Percentiles rank a stretch among this genome's conserved stretches.
Conservation (phyloP, 2,888 invertebrate species). For the Lycia hirtaria region DNA sequence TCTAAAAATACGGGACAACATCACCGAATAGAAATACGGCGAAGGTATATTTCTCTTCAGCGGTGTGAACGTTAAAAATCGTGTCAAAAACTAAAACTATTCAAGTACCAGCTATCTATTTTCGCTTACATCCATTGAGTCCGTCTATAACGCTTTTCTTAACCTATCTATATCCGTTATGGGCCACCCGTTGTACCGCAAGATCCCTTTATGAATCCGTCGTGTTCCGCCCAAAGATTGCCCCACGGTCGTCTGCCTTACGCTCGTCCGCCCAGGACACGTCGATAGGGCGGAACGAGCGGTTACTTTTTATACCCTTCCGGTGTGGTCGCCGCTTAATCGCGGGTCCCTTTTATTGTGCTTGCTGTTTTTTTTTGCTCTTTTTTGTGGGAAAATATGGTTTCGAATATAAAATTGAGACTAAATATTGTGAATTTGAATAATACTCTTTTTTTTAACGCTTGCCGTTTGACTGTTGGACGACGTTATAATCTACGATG, state of each 20-base stretch:
- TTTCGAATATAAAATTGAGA: not conserved
- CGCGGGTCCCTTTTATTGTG: conserved; percentile 32
- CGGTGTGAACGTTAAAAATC: not conserved
- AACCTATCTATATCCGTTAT: conserved; percentile 29
- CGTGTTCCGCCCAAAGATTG: conserved; percentile 26
- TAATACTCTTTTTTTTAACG: no score
- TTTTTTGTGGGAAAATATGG: conserved; percentile 5
- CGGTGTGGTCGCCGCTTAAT: conserved; percentile 37
- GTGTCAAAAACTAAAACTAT: not conserved
- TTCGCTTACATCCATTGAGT: conserved; percentile 7
- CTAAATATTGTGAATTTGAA: not conserved
- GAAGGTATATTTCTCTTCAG: no score
- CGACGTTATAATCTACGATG: no score
- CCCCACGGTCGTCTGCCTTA: conserved; percentile 24
- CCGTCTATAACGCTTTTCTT: conserved; percentile 26
- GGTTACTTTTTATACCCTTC: conserved; percentile 49
- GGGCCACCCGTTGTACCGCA: conserved; percentile 1
- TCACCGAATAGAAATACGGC: no score
- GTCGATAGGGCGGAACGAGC: conserved; percentile 46
- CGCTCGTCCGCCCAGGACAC: conserved; percentile 35
- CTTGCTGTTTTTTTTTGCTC: conserved; percentile 8
- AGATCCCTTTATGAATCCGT: conserved; percentile 41
- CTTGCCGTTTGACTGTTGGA: no score
- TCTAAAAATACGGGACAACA: no score
- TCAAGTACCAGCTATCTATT: not conserved